phyloP scores from a whole-genome alignment of 2,113 vertebrate genomes.

The Tyrannus savana region DNA sequence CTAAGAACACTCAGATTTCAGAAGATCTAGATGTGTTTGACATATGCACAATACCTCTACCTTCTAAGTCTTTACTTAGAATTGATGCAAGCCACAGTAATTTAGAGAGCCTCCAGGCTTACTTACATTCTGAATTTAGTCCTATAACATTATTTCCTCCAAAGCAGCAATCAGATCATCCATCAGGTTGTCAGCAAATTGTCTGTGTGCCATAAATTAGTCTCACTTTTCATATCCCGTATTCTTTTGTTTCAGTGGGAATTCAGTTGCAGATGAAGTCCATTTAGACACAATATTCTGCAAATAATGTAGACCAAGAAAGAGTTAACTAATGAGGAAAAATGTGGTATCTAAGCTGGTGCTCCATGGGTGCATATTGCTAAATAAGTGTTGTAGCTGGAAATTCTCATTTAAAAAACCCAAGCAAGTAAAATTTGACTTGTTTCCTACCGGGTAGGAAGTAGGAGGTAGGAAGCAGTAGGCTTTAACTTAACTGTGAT shows the following conservation, averaged over 20 bases:
- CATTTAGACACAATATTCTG: not conserved
- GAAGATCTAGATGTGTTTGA: not conserved
- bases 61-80: not conserved
- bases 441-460: not conserved
- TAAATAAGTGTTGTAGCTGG: not conserved
- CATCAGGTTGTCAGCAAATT: slow-evolving; percentile 37
- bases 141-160: not conserved
- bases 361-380: not conserved
- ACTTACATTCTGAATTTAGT: slow-evolving; percentile 20
- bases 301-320: not conserved
- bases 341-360: not conserved
- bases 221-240: not conserved
- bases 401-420: not conserved
- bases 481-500: not conserved
- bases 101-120: not conserved
- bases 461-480: not conserved
- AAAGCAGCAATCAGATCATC: slow-evolving; percentile 10
- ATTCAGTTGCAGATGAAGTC: not conserved
- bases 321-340: not conserved
- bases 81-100: not conserved
- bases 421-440: not conserved
- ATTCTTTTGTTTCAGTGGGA: not conserved
- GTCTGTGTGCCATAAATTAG: slow-evolving; percentile 10
- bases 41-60: not conserved
- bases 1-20: not conserved